These are phyloP conservation scores for Lathronympha strigana DNA, from an alignment of 2,888 invertebrate species.

Conservation along the genomic window DNA sequence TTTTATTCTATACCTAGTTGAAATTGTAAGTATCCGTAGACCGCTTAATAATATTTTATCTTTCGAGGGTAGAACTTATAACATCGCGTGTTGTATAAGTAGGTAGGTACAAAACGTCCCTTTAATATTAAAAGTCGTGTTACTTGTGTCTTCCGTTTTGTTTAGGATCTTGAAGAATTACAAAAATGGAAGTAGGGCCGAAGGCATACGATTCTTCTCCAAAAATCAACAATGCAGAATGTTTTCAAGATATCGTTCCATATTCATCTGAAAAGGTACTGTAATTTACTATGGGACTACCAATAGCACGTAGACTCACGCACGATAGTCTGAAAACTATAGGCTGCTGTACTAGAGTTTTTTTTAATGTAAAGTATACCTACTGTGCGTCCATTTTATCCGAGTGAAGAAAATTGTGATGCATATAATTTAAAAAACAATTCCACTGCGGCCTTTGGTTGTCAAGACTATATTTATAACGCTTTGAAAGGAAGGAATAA, in stretches of 20 bases:
- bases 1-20: no score
- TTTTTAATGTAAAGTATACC: no score
- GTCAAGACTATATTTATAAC: no score
- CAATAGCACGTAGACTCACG: no score
- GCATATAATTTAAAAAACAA: no score
- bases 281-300: no score
- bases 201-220: not conserved
- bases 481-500: no score
- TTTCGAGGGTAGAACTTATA: slow-evolving; percentile 5
- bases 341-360: no score
- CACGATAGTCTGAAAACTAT: no score
- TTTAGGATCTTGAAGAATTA: not conserved
- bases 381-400: no score
- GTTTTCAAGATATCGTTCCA: slow-evolving; percentile 23
- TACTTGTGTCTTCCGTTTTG: not conserved
- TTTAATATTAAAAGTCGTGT: not conserved
- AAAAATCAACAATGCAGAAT: not conserved
- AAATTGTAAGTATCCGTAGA: not conserved
- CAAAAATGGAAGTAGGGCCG: slow-evolving; percentile 34
- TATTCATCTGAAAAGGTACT: slow-evolving; percentile 29
- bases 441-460: no score
- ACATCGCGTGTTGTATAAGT: not conserved
- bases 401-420: no score
- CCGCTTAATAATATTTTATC: not conserved
- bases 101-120: not conserved